Conservation (phyloP, 2,888 invertebrate species). For the Diploptera punctata region DNA sequence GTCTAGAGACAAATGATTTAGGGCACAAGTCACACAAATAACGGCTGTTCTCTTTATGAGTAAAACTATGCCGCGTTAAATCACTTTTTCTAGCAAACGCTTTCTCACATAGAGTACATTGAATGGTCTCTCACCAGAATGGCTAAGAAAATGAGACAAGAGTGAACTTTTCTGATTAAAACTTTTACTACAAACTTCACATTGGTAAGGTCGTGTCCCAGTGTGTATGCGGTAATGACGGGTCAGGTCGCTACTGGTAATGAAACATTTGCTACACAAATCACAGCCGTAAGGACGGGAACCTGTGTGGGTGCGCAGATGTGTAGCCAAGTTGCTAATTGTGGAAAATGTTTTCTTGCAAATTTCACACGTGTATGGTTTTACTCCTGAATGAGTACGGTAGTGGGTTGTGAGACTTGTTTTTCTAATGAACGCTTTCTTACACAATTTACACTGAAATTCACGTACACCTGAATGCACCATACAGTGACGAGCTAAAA, state of each 20-base stretch:
- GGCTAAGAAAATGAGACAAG: not conserved
- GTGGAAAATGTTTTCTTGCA: slow-evolving; percentile 61
- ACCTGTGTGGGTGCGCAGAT: not conserved
- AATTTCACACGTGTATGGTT: slow-evolving; percentile 58
- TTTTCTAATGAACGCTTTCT: slow-evolving; percentile 44
- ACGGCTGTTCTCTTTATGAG: too few relatives aligned
- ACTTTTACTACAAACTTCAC: not conserved
- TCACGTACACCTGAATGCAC: slow-evolving; percentile 69
- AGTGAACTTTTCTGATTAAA: not conserved
- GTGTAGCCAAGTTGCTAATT: slow-evolving; percentile 51
- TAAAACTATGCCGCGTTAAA: too few relatives aligned
- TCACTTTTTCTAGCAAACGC: too few relatives aligned
- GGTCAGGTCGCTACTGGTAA: not conserved
- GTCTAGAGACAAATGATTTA: too few relatives aligned
- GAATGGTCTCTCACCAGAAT: not conserved
- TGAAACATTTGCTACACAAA: not conserved
- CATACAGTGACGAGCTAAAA: too few relatives aligned
- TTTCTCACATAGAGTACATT: not conserved
- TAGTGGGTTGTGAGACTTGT: slow-evolving; percentile 62
- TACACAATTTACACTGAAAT: slow-evolving; percentile 62
- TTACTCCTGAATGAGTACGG: slow-evolving; percentile 59
- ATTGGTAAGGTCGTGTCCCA: not conserved
- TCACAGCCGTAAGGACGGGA: not conserved
- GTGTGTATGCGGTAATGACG: not conserved
- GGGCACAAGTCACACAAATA: too few relatives aligned